Evolutionary conservation across 2,113 vertebrate species (phyloP).

Genomic region (Oreochromis aureus): DNA sequence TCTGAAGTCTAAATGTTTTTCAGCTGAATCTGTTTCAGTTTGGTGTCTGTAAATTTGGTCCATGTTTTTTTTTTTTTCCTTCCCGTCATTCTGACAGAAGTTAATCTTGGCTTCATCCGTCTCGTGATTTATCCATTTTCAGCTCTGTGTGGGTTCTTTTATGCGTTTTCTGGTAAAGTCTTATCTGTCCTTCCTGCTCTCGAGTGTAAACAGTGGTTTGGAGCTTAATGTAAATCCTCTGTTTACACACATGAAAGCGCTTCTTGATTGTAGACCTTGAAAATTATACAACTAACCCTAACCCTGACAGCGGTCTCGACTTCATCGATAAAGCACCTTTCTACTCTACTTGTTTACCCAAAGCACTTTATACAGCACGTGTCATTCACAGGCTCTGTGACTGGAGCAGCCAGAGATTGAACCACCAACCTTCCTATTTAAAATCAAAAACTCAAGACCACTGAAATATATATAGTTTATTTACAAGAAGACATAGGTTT

Average conservation of each 20-base stretch:
- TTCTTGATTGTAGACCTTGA: not conserved
- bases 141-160: not conserved
- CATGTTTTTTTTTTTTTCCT: not conserved
- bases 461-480: constrained; percentile 67
- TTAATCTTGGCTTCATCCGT: not conserved
- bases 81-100: not conserved
- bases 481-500: constrained; percentile 63
- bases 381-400: not conserved
- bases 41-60: not conserved
- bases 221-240: not conserved
- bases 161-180: not conserved
- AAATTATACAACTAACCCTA: not conserved
- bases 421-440: not conserved
- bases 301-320: not conserved
- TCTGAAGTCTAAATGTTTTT: not conserved
- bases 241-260: not conserved
- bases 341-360: not conserved
- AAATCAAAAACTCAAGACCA: not conserved
- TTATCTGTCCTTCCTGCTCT: not conserved
- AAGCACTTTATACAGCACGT: not conserved
- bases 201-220: not conserved
- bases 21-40: not conserved
- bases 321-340: not conserved
- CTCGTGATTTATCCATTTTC: not conserved
- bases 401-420: not conserved